Base-by-base conservation (phyloP, 2,888 invertebrate genomes). In the Andrena trimmerana region DNA sequence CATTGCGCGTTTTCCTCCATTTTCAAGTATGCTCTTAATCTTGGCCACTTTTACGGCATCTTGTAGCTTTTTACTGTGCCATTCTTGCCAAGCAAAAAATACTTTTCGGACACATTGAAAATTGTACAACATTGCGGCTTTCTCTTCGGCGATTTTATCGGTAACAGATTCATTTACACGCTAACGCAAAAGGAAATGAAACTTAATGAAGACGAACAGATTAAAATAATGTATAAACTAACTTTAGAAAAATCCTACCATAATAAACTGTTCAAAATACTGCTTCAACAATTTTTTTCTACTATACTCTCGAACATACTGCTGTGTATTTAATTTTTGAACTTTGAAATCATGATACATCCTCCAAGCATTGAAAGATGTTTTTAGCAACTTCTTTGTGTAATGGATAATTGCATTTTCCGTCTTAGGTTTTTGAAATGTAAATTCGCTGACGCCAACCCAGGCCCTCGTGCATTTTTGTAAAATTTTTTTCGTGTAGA, bases 71-170 rank as follows among this genome's bases (percentile, higher is more conserved):
- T 52, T 59, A 20, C 69, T 31, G 24, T 74, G 54, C 67, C 86
- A 76, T 6, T 31, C n/a, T n/a, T 27, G 65, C 89, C 89, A 90
- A 13, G 63, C 31, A 8, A 13, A 33, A 29, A 86, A 83, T 57
- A 59, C n/a, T 71, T 65, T 82, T 5, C 42, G 57, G 8, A 77
- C 13, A 1, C 86, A 48, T 78, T 79, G 85, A 3, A 7, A 65
- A 29, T 48, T 62, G 16, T 73, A 76, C 71, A 75, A 81, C 8
- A 20, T 68, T 16, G 8, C 52, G 0, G 78, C 82, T 33, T 65
- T 78, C 73, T 86, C 72, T 16, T 71, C 52, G 10, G 27, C 62
- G 8, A 4, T 48, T 52, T 60, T 81, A 13, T 85, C 59, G 4
- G 16, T 29, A n/a, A 71, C 48, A 16, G 50, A 63, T 62, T 74